phyloP scores from a whole-genome alignment of 2,888 invertebrate species.

The Antitype chi region DNA sequence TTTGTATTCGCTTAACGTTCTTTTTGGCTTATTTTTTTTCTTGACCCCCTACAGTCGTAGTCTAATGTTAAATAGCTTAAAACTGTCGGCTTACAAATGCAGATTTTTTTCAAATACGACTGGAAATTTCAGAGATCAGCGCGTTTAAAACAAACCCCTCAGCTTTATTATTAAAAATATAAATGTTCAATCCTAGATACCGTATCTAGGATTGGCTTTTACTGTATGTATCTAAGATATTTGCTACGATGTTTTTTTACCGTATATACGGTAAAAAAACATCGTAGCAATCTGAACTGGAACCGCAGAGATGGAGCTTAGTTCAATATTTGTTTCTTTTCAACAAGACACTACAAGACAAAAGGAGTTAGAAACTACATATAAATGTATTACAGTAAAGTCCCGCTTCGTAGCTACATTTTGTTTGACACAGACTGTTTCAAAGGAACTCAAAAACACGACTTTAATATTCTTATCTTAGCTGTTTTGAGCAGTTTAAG shows the following conservation, averaged over 20 bases:
- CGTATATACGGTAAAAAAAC: not conserved
- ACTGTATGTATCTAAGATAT: no score
- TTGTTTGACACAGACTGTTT: not conserved
- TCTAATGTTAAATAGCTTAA: no score
- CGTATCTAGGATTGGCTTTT: no score
- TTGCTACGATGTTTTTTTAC: not conserved
- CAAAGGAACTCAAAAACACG: not conserved
- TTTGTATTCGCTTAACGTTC: no score
- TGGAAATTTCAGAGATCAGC: no score
- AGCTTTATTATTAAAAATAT: no score
- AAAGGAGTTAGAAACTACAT: not conserved
- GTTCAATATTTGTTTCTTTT: conserved; percentile 18
- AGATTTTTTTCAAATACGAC: no score
- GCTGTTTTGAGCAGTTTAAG: conserved; percentile 22
- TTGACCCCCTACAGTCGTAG: no score
- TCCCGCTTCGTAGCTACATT: conserved; percentile 10
- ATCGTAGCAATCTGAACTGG: not conserved
- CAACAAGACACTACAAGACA: not conserved
- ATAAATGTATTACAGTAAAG: conserved; percentile 6
- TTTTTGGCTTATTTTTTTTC: no score
- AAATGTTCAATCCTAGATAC: no score
- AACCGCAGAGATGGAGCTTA: not conserved
- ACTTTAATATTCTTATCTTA: conserved; percentile 2
- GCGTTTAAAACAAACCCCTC: no score
- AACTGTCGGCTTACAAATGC: no score